These are phyloP conservation scores for Rhorus exstirpatorius DNA, from an alignment of 2,888 invertebrate genomes.

Conservation along the genomic window DNA sequence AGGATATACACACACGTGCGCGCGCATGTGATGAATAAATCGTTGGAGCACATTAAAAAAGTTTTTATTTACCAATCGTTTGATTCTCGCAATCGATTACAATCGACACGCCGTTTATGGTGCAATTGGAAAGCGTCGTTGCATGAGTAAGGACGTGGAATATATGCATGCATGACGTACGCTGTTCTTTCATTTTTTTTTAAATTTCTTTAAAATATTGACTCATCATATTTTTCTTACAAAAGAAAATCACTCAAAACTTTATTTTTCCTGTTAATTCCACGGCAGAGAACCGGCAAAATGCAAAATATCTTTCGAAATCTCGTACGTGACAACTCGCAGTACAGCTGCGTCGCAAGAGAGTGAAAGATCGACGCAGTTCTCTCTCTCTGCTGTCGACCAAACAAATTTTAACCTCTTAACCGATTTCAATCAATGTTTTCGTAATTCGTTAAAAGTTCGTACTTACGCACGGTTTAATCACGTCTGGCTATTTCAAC, in stretches of 20 bases:
- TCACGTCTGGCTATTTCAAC: conserved; percentile 33
- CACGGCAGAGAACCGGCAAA: no score
- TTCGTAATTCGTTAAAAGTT: conserved; percentile 61
- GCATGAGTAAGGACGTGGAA: conserved; percentile 32
- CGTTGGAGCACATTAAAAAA: neutral
- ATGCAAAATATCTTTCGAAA: no score
- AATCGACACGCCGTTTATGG: conserved; percentile 25
- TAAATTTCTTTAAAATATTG: neutral
- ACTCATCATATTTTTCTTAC: neutral
- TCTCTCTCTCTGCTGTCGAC: conserved; percentile 16
- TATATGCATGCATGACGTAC: conserved; percentile 28
- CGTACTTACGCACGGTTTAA: conserved; percentile 46
- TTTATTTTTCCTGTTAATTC: no score
- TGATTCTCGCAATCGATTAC: neutral
- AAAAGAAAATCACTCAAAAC: neutral
- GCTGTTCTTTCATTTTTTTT: conserved; percentile 13
- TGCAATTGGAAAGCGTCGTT: conserved; percentile 40
- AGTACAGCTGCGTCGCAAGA: conserved; percentile 19
- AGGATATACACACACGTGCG: neutral
- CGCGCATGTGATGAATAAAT: neutral
- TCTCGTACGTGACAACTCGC: no score
- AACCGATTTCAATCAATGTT: conserved; percentile 72
- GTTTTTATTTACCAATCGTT: neutral
- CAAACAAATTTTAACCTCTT: conserved; percentile 44
- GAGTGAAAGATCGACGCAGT: neutral